Percentiles rank a stretch among this genome's conserved stretches.
Conservation (phyloP, 2,113 vertebrate genomes). For the Myotis lucifugus region DNA sequence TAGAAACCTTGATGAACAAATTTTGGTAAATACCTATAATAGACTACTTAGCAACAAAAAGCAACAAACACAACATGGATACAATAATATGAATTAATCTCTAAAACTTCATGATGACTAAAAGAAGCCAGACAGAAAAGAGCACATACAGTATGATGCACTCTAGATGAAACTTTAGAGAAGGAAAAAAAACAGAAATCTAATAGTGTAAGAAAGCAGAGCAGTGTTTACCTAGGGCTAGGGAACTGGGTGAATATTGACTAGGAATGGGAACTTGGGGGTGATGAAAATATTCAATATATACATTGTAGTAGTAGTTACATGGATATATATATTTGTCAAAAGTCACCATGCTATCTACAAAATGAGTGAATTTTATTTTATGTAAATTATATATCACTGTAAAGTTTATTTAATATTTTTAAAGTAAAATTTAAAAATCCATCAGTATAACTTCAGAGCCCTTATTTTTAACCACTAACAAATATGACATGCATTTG, state of each 20-base stretch:
- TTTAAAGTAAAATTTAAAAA: conserved; percentile 10
- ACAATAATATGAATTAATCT: neutral
- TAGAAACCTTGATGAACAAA: neutral
- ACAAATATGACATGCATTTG: neutral
- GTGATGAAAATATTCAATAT: neutral
- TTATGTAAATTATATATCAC: neutral
- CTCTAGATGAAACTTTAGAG: neutral
- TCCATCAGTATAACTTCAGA: neutral
- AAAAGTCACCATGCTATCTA: neutral
- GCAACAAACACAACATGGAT: neutral
- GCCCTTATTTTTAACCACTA: neutral
- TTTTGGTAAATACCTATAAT: neutral
- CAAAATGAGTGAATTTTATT: conserved; percentile 7
- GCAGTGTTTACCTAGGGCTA: neutral
- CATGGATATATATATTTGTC: neutral
- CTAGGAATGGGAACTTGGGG: neutral
- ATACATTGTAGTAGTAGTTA: neutral
- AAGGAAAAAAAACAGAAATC: neutral
- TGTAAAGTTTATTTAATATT: neutral
- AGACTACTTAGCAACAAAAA: neutral
- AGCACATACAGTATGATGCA: neutral
- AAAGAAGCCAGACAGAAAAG: neutral
- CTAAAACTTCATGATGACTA: neutral
- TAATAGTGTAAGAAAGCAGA: neutral
- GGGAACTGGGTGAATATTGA: neutral